Conservation (phyloP, 2,888 invertebrate species). For the Spilarctia lutea region DNA sequence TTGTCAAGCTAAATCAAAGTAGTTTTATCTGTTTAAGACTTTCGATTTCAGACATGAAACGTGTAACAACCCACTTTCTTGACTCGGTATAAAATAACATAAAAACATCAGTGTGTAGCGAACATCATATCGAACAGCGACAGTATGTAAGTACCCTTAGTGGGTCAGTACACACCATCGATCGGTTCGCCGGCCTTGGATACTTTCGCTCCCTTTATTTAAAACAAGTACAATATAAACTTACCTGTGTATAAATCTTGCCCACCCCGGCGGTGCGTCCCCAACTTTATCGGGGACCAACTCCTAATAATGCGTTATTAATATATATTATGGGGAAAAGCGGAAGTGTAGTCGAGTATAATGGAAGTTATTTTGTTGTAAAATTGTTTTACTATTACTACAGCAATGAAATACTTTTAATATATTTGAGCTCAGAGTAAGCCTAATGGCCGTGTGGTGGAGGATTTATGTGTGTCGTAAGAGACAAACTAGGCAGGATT, state of each 20-base stretch:
- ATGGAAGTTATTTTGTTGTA: neutral
- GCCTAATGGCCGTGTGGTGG: too few relatives aligned
- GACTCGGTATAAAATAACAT: neutral
- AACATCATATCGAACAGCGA: neutral
- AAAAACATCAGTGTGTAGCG: neutral
- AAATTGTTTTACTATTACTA: neutral
- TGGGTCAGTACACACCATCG: constrained; percentile 14
- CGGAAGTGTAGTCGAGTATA: neutral
- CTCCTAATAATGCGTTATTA: neutral
- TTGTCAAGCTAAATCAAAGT: neutral
- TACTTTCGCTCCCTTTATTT: constrained; percentile 4
- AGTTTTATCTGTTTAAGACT: neutral
- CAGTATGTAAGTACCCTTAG: neutral
- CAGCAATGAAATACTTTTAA: neutral
- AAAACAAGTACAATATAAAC: constrained; percentile 12
- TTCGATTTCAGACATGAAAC: neutral
- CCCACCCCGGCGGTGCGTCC: neutral
- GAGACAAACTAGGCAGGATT: too few relatives aligned
- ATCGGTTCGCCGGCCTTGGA: constrained; percentile 5
- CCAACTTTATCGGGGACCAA: neutral
- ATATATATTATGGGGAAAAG: neutral
- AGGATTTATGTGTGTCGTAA: too few relatives aligned
- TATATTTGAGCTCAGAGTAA: neutral
- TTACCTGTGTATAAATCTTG: constrained; percentile 7
- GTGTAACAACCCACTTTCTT: neutral